phyloP scores from a whole-genome alignment of 2,113 vertebrate genomes.

The Genyomyrus donnyi region DNA sequence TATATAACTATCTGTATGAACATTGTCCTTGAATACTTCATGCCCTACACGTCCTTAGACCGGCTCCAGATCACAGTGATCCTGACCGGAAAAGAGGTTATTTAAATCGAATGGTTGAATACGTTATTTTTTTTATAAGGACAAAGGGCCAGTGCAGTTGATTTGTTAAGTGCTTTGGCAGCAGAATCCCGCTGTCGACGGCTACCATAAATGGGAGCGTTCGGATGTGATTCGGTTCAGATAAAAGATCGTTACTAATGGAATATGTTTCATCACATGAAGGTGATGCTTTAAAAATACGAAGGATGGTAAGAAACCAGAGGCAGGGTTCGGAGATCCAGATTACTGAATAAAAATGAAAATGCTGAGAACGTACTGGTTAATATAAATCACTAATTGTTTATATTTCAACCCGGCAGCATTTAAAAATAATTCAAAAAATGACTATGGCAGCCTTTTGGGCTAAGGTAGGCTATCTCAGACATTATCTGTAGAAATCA shows the following conservation, averaged over 20 bases:
- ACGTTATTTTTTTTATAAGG: not conserved
- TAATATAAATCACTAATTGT: not conserved
- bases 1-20: not conserved
- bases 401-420: not conserved
- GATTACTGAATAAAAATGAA: not conserved
- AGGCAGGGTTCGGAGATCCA: not conserved
- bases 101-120: not conserved
- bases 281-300: not conserved
- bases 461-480: not conserved
- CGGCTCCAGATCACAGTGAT: not conserved
- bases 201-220: not conserved
- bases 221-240: not conserved
- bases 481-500: not conserved
- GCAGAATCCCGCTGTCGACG: not conserved
- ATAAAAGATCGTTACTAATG: not conserved
- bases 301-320: not conserved
- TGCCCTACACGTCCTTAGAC: not conserved
- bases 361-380: not conserved
- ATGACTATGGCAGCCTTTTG: not conserved
- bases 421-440: not conserved
- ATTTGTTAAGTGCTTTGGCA: not conserved
- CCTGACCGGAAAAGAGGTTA: not conserved
- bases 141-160: not conserved
- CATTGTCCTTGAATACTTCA: not conserved
- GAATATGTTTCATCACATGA: not conserved